phyloP scores from a whole-genome alignment of 2,797 vertebrate species.

The Lepus townsendii region DNA sequence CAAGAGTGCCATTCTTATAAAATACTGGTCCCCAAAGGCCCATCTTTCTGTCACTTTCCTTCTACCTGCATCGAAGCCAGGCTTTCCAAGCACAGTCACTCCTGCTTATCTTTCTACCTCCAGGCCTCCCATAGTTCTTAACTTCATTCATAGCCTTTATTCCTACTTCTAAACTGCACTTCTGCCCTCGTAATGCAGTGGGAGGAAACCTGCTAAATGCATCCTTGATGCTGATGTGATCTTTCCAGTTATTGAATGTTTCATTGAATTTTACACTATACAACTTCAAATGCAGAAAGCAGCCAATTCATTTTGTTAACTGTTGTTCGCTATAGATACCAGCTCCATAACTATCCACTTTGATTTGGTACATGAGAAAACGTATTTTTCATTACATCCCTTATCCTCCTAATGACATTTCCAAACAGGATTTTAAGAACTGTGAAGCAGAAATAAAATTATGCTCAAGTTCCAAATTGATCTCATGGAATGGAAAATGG shows the following conservation, averaged over 20 bases:
- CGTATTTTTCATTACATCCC: constrained; percentile 79
- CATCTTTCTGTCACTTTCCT: constrained; percentile 33
- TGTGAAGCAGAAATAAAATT: constrained; percentile 84
- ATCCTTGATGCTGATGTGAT: constrained; percentile 77
- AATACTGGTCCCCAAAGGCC: constrained; percentile 59
- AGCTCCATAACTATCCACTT: constrained; percentile 77
- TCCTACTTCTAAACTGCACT: constrained; percentile 43
- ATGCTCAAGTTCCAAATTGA: constrained; percentile 84
- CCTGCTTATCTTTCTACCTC: constrained; percentile 35
- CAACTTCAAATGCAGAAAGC: constrained; percentile 79
- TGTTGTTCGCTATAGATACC: constrained; percentile 79
- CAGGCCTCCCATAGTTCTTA: constrained; percentile 49
- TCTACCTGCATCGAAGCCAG: constrained; percentile 8
- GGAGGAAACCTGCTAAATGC: constrained; percentile 69
- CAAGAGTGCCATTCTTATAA: constrained; percentile 64
- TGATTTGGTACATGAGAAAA: constrained; percentile 82
- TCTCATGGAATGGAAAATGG: constrained; percentile 83
- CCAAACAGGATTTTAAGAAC: constrained; percentile 85
- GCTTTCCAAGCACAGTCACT: constrained; percentile 42
- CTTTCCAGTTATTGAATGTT: constrained; percentile 81
- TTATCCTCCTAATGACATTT: constrained; percentile 84
- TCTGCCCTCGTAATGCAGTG: constrained; percentile 37
- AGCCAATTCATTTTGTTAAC: constrained; percentile 79
- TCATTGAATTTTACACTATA: constrained; percentile 80
- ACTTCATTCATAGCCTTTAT: constrained; percentile 62